Evolutionary conservation across 2,113 vertebrate genomes (phyloP).

Genomic region (mouse (Mus musculus)): DNA sequence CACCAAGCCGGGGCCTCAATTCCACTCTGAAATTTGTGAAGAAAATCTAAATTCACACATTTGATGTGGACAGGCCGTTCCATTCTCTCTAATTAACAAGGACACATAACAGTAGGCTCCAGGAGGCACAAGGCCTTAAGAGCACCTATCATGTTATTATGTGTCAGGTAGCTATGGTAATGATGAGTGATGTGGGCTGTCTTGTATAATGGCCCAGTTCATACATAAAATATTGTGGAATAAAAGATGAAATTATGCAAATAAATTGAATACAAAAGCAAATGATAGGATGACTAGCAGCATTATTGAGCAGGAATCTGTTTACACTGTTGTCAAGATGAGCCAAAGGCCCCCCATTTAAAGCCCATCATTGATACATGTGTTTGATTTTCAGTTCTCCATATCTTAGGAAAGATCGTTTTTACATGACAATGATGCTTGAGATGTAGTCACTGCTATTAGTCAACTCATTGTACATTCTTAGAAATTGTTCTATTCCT

Average conservation of each 20-base stretch:
- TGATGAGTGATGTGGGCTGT: background rate
- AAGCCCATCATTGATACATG: background rate
- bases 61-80: background rate
- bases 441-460: background rate
- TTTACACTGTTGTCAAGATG: background rate
- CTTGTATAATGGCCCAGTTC: background rate
- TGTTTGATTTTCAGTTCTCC: slow-evolving; percentile 31
- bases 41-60: background rate
- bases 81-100: background rate
- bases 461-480: background rate
- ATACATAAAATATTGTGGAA: background rate
- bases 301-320: background rate
- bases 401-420: background rate
- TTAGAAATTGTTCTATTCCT: background rate
- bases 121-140: background rate
- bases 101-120: background rate
- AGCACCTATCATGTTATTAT: background rate
- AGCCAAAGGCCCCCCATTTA: background rate
- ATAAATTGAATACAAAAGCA: background rate
- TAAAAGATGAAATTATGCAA: slow-evolving; percentile 30
- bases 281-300: background rate
- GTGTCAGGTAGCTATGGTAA: background rate
- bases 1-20: background rate
- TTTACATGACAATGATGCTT: background rate
- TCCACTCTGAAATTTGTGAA: background rate